Conservation (phyloP, 2,797 vertebrate species). For the Florisuga fusca region DNA sequence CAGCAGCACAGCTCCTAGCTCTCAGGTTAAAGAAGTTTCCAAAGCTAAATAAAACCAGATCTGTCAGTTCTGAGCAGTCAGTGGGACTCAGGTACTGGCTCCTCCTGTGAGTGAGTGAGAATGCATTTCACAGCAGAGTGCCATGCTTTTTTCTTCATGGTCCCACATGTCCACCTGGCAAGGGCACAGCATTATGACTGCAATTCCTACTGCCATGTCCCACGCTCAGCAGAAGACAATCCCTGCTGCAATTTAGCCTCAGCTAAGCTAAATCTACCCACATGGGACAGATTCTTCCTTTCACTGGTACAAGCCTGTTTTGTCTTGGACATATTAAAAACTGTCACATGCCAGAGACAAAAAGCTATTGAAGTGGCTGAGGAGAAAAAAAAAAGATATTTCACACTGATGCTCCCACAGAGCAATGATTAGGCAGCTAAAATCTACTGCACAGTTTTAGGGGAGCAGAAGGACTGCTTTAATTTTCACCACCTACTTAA, state of each 20-base stretch:
- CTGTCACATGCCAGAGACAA: neutral
- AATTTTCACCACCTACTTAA: neutral
- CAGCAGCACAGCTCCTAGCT: neutral
- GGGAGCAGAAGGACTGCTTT: neutral
- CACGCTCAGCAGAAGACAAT: neutral
- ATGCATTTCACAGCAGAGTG: neutral
- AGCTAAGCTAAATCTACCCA: neutral
- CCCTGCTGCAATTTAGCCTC: neutral
- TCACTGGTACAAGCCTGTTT: neutral
- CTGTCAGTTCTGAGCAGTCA: neutral
- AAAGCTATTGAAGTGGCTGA: neutral
- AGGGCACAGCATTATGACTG: neutral
- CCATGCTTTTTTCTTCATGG: neutral
- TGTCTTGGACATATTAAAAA: neutral
- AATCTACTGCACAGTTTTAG: neutral
- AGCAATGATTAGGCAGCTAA: neutral
- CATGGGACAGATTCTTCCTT: neutral
- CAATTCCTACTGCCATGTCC: neutral
- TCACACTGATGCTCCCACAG: neutral
- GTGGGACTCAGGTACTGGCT: neutral
- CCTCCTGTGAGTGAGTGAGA: neutral
- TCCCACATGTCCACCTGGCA: neutral
- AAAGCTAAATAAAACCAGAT: neutral
- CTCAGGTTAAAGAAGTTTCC: neutral
- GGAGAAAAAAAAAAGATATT: neutral